A percentile compares a stretch with the other conserved stretches of the same genome.
These are phyloP conservation scores for Microctonus brassicae DNA, from an alignment of 2,888 invertebrate genomes.

Conservation along the genomic window DNA sequence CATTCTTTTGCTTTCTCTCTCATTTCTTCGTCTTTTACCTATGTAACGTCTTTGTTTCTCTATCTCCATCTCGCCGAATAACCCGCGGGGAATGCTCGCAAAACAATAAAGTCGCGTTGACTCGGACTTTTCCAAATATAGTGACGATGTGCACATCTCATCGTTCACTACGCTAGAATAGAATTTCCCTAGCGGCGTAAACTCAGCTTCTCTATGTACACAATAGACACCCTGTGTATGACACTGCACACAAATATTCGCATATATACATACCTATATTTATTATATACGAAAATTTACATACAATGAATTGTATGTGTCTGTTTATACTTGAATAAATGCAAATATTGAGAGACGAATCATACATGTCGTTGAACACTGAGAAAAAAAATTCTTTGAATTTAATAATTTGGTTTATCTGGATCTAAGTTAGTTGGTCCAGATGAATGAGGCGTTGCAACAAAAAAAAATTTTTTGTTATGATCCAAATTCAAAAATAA, in stretches of 20 bases:
- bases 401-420: too few relatives aligned
- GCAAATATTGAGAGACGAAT: background rate
- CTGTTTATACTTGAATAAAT: background rate
- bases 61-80: constrained; percentile 11
- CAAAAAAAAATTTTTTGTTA: too few relatives aligned
- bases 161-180: constrained; percentile 31
- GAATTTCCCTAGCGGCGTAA: constrained; percentile 32
- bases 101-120: constrained; percentile 58
- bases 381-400: too few relatives aligned
- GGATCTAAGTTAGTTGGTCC: too few relatives aligned
- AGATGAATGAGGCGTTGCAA: too few relatives aligned
- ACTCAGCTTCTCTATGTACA: constrained; percentile 16
- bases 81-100: constrained; percentile 47
- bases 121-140: constrained; percentile 56
- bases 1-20: background rate
- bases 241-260: constrained; percentile 10
- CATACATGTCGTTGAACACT: background rate
- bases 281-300: constrained; percentile 9
- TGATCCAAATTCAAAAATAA: too few relatives aligned
- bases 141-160: constrained; percentile 41
- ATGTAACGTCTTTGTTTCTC: background rate
- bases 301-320: constrained; percentile 9
- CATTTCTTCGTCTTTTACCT: background rate
- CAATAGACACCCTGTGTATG: constrained; percentile 15
- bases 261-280: background rate